Evolutionary conservation across 2,113 vertebrate species (phyloP).

Genomic region (Onychostoma macrolepis): DNA sequence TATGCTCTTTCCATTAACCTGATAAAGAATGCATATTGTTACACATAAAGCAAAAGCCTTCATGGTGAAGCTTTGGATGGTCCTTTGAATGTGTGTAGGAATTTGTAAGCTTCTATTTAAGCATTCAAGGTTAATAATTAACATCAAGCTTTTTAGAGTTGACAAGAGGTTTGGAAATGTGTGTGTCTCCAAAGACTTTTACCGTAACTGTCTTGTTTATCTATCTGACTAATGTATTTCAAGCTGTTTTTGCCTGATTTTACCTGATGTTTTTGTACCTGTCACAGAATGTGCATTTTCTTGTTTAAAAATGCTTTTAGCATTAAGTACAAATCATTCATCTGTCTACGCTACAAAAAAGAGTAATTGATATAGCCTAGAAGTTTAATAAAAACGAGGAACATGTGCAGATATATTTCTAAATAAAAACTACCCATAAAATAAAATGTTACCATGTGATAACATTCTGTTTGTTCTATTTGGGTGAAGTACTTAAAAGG

Average conservation of each 20-base stretch:
- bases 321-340: background rate
- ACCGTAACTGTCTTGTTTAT: background rate
- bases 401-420: background rate
- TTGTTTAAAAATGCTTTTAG: background rate
- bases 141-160: background rate
- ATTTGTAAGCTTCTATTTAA: constrained; percentile 13
- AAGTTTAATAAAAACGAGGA: background rate
- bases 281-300: background rate
- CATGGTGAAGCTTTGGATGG: constrained; percentile 60
- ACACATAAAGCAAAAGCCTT: constrained; percentile 60
- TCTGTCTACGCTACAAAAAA: background rate
- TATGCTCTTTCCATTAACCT: constrained; percentile 54
- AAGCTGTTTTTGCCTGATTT: background rate
- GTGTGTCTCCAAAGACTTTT: constrained; percentile 5
- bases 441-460: background rate
- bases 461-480: background rate
- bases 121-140: constrained; percentile 28
- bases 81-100: background rate
- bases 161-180: background rate
- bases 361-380: background rate
- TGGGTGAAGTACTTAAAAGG: background rate
- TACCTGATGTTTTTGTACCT: background rate
- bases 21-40: constrained; percentile 62
- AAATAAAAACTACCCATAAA: background rate
- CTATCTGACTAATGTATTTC: background rate